Evolutionary conservation across 2,113 vertebrate species (phyloP), one percentile per base, ranked within the genome.

Genomic region (Cyprinodon tularosa): DNA sequence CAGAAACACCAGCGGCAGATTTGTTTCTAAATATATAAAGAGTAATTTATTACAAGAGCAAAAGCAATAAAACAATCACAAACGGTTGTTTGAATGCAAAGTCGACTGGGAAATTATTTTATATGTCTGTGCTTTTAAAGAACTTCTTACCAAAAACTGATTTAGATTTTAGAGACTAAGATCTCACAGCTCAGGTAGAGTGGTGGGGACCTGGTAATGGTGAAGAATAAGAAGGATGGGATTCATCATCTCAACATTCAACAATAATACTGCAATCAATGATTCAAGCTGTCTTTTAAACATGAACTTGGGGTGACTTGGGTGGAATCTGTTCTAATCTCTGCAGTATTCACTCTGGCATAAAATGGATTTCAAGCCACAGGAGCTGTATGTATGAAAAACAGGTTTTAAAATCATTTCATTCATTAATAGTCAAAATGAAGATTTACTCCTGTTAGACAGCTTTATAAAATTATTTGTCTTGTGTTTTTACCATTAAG

Each of bases 391-490:
- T 29, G 29, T 29, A 29, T 29, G 29, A 29, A 29, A 29, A 29
- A 29, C 29, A 29, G 29, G 29, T 29, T 29, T 29, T 29, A 29
- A 29, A 29, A 29, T 29, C 29, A 29, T 29, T 29, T 29, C 29
- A 29, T 1, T 20, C 50, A 57, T 57, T n/a, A 57, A 57, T 7
- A 20, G 14, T 9, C 20, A 8, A 15, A 53, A 20, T 17, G 5
- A 42, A 42, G 5, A 42, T 9, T 42, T 15, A 20, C 40, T 42
- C 10, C 68, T 17, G 9, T 12, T 10, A 45, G 47, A 74, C 63
- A 45, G 50, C 82, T 85, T 22, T 37, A 69, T 36, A 80, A 36
- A 13, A 38, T n/a, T 59, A 76, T 17, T 37, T 60, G 77, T 74
- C 66, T 81, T 36, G 7, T n/a, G 8, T 57, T 57, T 50, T 57